phyloP scores from a whole-genome alignment of 2,888 invertebrate species.

The Sicus ferrugineus region DNA sequence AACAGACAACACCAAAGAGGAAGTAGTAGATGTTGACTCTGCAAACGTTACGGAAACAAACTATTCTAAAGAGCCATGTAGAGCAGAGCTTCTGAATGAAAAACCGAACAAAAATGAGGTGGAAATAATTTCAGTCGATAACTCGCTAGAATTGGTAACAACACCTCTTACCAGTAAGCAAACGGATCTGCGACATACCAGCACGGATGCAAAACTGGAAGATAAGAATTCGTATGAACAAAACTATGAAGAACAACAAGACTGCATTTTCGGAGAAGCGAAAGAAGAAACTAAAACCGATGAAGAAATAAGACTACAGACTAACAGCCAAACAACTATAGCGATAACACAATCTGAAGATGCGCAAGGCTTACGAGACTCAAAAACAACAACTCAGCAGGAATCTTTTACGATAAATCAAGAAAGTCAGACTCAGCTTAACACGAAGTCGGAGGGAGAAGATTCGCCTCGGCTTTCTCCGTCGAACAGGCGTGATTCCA shows the following conservation, averaged over 20 bases:
- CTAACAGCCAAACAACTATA: not conserved
- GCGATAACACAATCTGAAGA: constrained; percentile 11
- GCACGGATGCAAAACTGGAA: not conserved
- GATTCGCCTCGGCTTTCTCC: constrained; percentile 2
- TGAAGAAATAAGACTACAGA: constrained; percentile 17
- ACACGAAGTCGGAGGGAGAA: constrained; percentile 34
- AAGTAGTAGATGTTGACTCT: not conserved
- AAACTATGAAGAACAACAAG: constrained; percentile 3
- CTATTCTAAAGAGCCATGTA: not conserved
- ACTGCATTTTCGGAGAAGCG: not conserved
- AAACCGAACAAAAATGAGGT: not conserved
- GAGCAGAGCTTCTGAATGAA: not conserved
- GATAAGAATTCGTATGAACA: not conserved
- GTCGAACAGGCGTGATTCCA: not conserved
- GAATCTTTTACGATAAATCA: not conserved
- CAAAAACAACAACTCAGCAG: constrained; percentile 31
- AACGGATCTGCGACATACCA: too few species aligned
- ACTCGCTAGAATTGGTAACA: constrained; percentile 18
- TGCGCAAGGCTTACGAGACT: constrained; percentile 26
- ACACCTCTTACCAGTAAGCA: not conserved
- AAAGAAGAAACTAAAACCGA: constrained; percentile 31
- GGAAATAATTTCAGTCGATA: constrained; percentile 12
- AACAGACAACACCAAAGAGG: not conserved
- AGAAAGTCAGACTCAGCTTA: constrained; percentile 1
- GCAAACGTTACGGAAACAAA: not conserved